A percentile compares a stretch with the other conserved stretches of the same genome.
phyloP scores from a whole-genome alignment of 2,113 vertebrate genomes.

The Tychaedon coryphoeus region DNA sequence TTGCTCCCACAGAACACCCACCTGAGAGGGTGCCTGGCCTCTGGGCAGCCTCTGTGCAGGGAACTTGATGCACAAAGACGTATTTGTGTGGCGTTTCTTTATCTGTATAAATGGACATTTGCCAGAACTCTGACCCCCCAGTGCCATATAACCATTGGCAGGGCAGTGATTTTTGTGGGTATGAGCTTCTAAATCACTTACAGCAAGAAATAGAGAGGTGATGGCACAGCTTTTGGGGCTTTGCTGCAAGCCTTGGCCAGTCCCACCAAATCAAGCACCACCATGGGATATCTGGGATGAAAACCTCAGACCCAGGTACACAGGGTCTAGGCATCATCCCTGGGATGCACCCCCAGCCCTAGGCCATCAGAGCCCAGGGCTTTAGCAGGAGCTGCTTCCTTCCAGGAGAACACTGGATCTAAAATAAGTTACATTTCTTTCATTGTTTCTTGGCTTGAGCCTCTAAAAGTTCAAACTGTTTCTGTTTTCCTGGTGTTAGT shows the following conservation, averaged over 20 bases:
- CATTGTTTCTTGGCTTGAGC: background rate
- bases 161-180: background rate
- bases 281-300: rapidly evolving
- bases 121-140: background rate
- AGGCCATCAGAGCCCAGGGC: background rate
- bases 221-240: background rate
- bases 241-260: background rate
- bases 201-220: background rate
- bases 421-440: background rate
- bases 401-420: background rate
- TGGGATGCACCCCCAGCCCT: background rate
- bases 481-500: conserved; percentile 19
- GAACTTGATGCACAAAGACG: rapidly evolving
- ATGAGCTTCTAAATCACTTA: background rate
- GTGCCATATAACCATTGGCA: background rate
- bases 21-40: rapidly evolving
- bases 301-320: background rate
- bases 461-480: background rate
- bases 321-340: background rate
- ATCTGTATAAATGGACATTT: background rate
- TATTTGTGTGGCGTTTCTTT: background rate
- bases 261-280: background rate
- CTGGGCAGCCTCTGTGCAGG: rapidly evolving
- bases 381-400: background rate
- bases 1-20: background rate